phyloP scores from a whole-genome alignment of 2,888 invertebrate species.

The Salpingus planirostris region DNA sequence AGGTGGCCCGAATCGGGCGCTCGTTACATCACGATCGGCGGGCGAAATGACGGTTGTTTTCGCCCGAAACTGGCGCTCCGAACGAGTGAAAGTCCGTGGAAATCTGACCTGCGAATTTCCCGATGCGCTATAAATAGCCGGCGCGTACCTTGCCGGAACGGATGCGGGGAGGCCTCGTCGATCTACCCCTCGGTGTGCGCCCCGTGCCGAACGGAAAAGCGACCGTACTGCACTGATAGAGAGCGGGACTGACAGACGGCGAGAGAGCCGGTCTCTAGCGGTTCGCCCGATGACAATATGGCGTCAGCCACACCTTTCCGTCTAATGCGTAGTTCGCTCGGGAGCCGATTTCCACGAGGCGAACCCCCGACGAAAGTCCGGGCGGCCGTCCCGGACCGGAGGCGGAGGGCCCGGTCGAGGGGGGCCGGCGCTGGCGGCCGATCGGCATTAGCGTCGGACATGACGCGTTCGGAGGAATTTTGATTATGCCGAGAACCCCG shows the following conservation, averaged over 20 bases:
- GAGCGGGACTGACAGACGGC: too few relatives aligned
- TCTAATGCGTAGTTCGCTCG: slow-evolving; percentile 33
- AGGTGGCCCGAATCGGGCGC: too few relatives aligned
- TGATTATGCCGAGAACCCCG: too few relatives aligned
- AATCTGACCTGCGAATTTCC: slow-evolving; percentile 7
- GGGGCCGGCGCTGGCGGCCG: background rate
- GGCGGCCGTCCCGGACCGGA: background rate
- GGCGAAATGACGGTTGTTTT: slow-evolving; percentile 3
- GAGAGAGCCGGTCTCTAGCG: slow-evolving; percentile 11
- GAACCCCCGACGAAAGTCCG: slow-evolving; percentile 1
- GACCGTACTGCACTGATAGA: too few relatives aligned
- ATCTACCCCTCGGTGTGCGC: slow-evolving; percentile 22
- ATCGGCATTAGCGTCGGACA: too few relatives aligned
- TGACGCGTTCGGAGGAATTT: too few relatives aligned
- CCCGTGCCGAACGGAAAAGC: slow-evolving; percentile 30
- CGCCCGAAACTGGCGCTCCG: slow-evolving; percentile 1
- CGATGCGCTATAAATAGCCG: slow-evolving; percentile 29
- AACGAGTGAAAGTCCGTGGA: background rate
- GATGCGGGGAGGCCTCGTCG: too few relatives aligned
- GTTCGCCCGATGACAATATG: slow-evolving; percentile 37
- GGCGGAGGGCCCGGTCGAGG: background rate
- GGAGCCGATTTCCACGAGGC: slow-evolving; percentile 1
- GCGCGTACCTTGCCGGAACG: slow-evolving; percentile 18
- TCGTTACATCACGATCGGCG: slow-evolving; percentile 5
- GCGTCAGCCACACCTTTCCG: slow-evolving; percentile 41